Evolutionary conservation across 2,113 vertebrate species (phyloP).

Genomic region (Mormyrus lacerda): DNA sequence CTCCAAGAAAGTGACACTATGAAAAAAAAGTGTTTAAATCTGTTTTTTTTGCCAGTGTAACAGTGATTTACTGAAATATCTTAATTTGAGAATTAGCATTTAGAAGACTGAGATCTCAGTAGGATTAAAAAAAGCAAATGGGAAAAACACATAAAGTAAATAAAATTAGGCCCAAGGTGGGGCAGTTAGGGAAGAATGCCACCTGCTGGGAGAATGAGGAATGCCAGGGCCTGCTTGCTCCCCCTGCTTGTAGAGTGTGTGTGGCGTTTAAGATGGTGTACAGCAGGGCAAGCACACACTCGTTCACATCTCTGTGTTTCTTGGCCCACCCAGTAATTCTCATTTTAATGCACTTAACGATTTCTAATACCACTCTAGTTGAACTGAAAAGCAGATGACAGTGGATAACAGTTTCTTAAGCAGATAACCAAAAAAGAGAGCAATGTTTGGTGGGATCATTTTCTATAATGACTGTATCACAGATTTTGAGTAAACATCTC

Average conservation of each 20-base stretch:
- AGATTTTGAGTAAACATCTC: neutral
- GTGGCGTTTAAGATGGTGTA: neutral
- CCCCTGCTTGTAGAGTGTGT: neutral
- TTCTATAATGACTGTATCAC: neutral
- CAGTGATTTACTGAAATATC: neutral
- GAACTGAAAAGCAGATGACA: neutral
- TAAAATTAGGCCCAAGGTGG: neutral
- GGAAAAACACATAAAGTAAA: neutral
- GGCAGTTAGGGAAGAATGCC: neutral
- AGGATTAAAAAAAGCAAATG: neutral
- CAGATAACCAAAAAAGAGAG: neutral
- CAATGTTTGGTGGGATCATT: neutral
- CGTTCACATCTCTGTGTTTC: neutral
- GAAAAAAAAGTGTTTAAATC: neutral
- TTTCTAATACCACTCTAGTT: neutral
- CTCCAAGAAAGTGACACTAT: neutral
- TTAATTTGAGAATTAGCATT: neutral
- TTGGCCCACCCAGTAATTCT: neutral
- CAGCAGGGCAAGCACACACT: neutral
- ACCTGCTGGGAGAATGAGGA: neutral
- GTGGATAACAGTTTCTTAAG: neutral
- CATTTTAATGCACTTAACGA: neutral
- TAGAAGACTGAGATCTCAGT: neutral
- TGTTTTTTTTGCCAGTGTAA: neutral
- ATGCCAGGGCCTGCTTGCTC: neutral